Evolutionary conservation across 2,888 invertebrate species (phyloP), one percentile per base, ranked within the genome.

Genomic region (Palloptera scutellata): DNA sequence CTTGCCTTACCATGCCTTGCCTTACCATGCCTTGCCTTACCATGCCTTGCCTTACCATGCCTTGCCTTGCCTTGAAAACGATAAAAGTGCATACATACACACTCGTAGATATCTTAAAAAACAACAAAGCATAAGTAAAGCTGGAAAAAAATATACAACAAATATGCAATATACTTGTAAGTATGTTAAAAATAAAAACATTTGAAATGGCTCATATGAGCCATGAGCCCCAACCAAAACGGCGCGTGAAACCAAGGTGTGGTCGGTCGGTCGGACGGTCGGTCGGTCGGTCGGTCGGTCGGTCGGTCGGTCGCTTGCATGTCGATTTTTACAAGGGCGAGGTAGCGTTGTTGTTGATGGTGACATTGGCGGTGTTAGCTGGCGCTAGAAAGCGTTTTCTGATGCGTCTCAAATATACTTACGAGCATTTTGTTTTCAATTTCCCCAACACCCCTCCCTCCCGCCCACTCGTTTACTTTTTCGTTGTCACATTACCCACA

Each of bases 401-500:
- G 51, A 51, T 61, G 61, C 30, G 61, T 61, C 30, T 48, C 30
- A 61, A 61, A 61, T 61, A 61, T 51, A 48, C 48, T 61, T 51
- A 40, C 30, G 13, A 20, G 48, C 30, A 30, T 30, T 30, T 61
- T 40, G 48, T 60, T 61, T 61, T 57, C 41, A 11, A 30, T 58
- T 42, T 57, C 19, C 5, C 6, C 1, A 20, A 15, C 2, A 58
- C 12, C 12, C 45, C 12, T 17, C 0, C 1, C 19, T 2, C 6
- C 1, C 10, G 20, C 20, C 3, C 30, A 13, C 4, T 30, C n/a
- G n/a, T 54, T 12, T 54, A 17, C 30, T 8, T n/a, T n/a, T 10
- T 55, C 8, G 15, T 17, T 58, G 8, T 1, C 10, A 30, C 6
- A 11, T 13, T 48, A 48, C 3, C 30, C n/a, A 60, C n/a, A 60